A percentile compares a stretch with the other conserved stretches of the same genome.
Conservation (phyloP, 2,113 vertebrate species). For the Acrocephalus arundinaceus region DNA sequence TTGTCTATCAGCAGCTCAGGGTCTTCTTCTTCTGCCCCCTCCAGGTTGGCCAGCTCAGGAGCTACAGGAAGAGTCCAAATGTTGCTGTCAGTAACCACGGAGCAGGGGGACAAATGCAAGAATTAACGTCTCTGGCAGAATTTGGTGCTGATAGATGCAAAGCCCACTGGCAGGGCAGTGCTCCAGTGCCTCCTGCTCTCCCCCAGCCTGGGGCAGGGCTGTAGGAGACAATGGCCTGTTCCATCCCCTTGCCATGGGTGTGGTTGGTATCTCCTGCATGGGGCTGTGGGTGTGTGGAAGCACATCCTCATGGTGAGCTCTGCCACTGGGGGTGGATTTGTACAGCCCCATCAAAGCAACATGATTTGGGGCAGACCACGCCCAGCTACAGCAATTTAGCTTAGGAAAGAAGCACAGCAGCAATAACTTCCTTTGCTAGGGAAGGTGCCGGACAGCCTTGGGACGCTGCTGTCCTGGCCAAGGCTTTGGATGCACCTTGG, state of each 20-base stretch:
- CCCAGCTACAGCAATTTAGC: neutral
- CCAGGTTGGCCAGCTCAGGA: constrained; percentile 71
- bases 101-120: neutral
- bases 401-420: neutral
- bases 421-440: neutral
- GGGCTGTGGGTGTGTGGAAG: neutral
- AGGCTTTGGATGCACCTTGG: neutral
- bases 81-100: neutral
- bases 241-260: neutral
- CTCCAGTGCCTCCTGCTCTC: neutral
- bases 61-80: constrained; percentile 29
- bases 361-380: neutral
- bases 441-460: neutral
- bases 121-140: neutral
- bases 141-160: neutral
- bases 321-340: neutral
- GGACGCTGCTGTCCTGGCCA: neutral
- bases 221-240: fast-evolving
- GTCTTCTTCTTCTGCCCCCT: constrained; percentile 65
- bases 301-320: neutral
- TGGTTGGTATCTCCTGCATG: neutral
- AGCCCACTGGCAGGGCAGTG: neutral
- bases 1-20: constrained; percentile 26
- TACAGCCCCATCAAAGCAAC: neutral
- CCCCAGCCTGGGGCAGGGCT: neutral